Base-by-base conservation (phyloP, 1,140 invertebrate genomes). In the Copidosoma floridanum region DNA sequence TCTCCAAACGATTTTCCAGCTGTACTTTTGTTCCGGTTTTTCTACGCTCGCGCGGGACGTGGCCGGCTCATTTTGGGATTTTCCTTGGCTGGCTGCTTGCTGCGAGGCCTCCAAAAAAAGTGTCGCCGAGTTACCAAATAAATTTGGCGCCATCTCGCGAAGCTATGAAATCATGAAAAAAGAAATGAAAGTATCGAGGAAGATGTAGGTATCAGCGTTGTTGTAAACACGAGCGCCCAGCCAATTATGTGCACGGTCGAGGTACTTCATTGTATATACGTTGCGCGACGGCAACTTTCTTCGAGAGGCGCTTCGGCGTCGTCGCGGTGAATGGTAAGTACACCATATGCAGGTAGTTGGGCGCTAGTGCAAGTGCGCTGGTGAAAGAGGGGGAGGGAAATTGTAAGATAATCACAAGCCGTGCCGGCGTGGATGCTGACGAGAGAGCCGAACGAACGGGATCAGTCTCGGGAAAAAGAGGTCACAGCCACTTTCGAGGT, bases 1-100 rank as follows among this genome's bases (percentile, higher is more conserved):
- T 72, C 85, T 83, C 87, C 88, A 90, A 2, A 88, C 86, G 64
- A 92, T 86, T 55, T 83, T 76, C 86, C 85, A 86, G 71, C 71
- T 61, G 52, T 84, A 83, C 73, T 10, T 70, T 21, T 16, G 65
- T 51, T 48, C 69, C 51, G 40, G 26, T 63, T 44, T 38, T 21
- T 70, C 61, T 70, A 71, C 71, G 61, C 38, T 60, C 64, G 64
- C 55, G 65, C 38, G 11, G 41, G 63, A 46, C 16, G 64, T 14
- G 44, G 71, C 68, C 3, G 67, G 57, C 5, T 37, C 29, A 7
- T n/a, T 29, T 27, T 37, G 57, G 12, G 58, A 24, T 29, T 71
- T 67, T 64, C 74, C 68, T 32, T 75, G 64, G 24, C 62, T 60
- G 1, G 73, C 66, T 53, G 70, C 65, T 37, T 78, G 74, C 38